Evolutionary conservation across 2,113 vertebrate genomes (phyloP), one percentile per base, ranked within the genome.

Genomic region (Empidonax alnorum): DNA sequence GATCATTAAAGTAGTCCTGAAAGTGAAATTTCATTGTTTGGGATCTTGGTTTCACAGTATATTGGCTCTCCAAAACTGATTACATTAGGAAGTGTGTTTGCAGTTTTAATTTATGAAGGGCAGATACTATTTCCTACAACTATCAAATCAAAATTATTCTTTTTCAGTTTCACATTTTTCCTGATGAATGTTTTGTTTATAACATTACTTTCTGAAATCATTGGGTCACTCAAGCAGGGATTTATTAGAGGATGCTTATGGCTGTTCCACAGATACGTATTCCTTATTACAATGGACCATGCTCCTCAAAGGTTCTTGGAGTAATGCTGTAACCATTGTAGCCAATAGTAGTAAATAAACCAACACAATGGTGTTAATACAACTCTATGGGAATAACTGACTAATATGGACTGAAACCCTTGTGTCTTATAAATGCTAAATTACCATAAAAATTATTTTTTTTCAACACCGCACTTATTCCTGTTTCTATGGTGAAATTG

Each of bases 401-500:
- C 25, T 52, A 63, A 77, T 65, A 59, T 1, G 62, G 22, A 62
- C 2, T 2, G 33, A 80, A 89, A 80, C 3, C 3, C 11, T 87
- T 27, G 7, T 44, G 11, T 71, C 33, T 86, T 85, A 73, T 21
- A 61, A 49, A 39, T 47, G 35, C 8, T 59, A 41, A 80, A 59
- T 71, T 88, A 6, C 0, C 1, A 24, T 41, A 47, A 91, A 91
- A 78, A 90, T 27, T 52, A 0, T 42, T 66, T 90, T 86, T 86
- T 86, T 90, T 68, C 8, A 44, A 27, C 21, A 31, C 7, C 41
- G 25, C 1, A 3, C 5, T 85, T 94, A 69, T 42, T 93, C 42
- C 24, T 59, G 39, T 80, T 95, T 85, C 85, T 87, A n/a, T 75
- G 33, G 75, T 59, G 78, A 81, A 92, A 75, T 39, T 92, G 5